phyloP scores from a whole-genome alignment of 2,113 vertebrate species.

The Bos indicus region DNA sequence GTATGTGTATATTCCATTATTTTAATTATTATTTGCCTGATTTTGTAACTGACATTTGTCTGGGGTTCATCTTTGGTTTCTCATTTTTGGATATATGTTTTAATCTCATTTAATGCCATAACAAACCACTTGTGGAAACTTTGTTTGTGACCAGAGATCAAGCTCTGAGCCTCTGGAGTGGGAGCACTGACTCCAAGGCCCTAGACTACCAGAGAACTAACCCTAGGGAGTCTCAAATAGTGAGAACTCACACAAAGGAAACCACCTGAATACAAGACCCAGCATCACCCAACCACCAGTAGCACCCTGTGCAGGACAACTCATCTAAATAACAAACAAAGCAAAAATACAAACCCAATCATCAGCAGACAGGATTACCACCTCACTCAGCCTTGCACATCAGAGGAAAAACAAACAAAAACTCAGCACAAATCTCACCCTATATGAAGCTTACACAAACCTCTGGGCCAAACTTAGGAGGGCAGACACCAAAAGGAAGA shows the following conservation, averaged over 20 bases:
- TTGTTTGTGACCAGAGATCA: background rate
- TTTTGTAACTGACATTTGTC: background rate
- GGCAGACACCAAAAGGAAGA: background rate
- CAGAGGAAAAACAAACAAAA: background rate
- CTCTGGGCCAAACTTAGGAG: background rate
- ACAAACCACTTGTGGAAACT: background rate
- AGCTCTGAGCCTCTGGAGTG: background rate
- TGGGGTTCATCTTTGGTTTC: background rate
- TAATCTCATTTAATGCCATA: background rate
- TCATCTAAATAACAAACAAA: background rate
- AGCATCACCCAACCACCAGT: background rate
- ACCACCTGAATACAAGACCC: background rate
- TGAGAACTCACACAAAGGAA: background rate
- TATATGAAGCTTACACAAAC: background rate
- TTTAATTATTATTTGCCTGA: background rate
- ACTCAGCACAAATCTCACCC: background rate
- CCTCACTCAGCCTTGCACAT: background rate
- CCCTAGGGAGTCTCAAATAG: background rate
- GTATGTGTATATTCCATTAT: background rate
- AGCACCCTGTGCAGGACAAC: background rate
- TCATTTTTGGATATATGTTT: background rate
- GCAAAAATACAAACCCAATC: background rate
- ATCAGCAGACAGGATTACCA: background rate
- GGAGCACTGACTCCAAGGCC: background rate
- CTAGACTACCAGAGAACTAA: background rate